These are phyloP conservation scores for Coendou prehensilis DNA, from an alignment of 2,797 vertebrate species.

Conservation along the genomic window DNA sequence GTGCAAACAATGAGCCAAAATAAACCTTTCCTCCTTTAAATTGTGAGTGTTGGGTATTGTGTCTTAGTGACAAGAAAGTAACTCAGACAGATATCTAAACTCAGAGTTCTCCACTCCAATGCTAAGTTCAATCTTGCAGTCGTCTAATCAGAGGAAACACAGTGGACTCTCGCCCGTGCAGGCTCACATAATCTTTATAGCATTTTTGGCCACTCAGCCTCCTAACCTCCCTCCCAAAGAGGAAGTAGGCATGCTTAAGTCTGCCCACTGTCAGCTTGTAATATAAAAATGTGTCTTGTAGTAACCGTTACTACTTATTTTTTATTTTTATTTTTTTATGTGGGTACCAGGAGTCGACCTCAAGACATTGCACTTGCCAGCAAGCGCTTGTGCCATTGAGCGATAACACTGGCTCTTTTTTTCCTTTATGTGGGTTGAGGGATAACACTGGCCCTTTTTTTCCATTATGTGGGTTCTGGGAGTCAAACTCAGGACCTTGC, in stretches of 20 bases:
- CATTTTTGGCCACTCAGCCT: not conserved
- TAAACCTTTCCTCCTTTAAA: not conserved
- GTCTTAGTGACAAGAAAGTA: not conserved
- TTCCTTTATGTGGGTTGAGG: too few relatives aligned
- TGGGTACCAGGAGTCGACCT: too few relatives aligned
- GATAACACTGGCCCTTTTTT: too few relatives aligned
- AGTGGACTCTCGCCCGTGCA: not conserved
- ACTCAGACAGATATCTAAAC: not conserved
- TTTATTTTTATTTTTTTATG: too few relatives aligned
- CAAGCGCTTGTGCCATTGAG: too few relatives aligned
- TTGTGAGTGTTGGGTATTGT: not conserved
- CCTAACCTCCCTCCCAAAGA: not conserved
- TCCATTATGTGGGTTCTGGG: too few relatives aligned
- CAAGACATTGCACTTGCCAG: too few relatives aligned
- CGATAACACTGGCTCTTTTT: too few relatives aligned
- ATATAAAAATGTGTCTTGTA: not conserved
- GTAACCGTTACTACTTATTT: not conserved
- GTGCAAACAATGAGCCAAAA: not conserved
- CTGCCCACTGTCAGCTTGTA: not conserved
- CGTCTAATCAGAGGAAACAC: not conserved
- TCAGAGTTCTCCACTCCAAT: not conserved
- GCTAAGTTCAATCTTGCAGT: not conserved
- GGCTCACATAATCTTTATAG: not conserved
- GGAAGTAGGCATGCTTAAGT: not conserved
- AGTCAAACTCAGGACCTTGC: too few relatives aligned